These are phyloP conservation scores for Anhinga anhinga DNA, from an alignment of 2,113 vertebrate genomes.

Conservation along the genomic window DNA sequence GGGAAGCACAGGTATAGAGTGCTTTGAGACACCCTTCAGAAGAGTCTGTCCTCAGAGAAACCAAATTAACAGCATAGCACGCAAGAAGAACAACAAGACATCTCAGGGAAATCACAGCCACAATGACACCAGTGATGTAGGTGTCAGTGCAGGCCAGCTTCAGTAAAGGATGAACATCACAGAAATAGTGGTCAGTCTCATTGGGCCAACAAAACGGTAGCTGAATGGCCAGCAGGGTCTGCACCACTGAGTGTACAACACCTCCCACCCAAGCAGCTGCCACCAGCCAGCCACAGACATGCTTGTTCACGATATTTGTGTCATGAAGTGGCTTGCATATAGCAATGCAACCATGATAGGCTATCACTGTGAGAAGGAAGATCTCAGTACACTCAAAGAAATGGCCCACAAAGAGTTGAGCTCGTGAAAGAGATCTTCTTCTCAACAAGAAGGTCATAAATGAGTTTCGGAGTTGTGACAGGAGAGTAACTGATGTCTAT, in stretches of 20 bases:
- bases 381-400: slow-evolving; percentile 61
- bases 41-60: slow-evolving; percentile 11
- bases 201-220: background rate
- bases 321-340: slow-evolving; percentile 51
- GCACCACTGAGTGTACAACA: background rate
- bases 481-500: slow-evolving; percentile 59
- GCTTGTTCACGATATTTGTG: background rate
- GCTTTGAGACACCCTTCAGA: slow-evolving; percentile 19
- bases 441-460: slow-evolving; percentile 33
- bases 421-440: slow-evolving; percentile 18
- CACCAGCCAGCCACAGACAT: background rate
- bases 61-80: slow-evolving; percentile 37
- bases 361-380: slow-evolving; percentile 58
- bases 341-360: slow-evolving; percentile 47
- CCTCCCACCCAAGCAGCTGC: background rate
- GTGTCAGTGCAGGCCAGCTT: background rate
- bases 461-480: slow-evolving; percentile 47
- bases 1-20: slow-evolving; percentile 49
- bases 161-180: background rate
- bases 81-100: background rate
- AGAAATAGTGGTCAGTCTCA: background rate
- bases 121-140: background rate
- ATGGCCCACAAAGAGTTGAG: slow-evolving; percentile 48
- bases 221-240: background rate
- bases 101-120: background rate